These are phyloP conservation scores for Ceyx erithaca DNA, from an alignment of 2,797 vertebrate genomes.

Conservation along the genomic window DNA sequence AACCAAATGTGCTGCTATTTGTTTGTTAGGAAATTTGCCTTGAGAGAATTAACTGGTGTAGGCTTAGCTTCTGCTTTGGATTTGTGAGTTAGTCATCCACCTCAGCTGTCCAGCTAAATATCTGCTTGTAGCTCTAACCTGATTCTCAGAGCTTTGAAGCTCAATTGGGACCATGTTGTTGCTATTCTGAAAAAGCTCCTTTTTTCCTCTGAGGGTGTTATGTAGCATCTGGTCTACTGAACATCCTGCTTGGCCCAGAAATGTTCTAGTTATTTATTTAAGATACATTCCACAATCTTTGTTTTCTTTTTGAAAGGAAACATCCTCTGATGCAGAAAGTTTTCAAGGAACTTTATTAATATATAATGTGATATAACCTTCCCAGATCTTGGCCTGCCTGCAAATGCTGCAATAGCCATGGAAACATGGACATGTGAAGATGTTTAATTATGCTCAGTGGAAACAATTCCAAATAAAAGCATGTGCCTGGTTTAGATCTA, in stretches of 20 bases:
- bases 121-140: neutral
- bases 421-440: rapidly evolving
- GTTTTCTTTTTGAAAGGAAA: neutral
- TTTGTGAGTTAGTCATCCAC: neutral
- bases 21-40: neutral
- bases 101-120: neutral
- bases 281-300: neutral
- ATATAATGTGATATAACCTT: neutral
- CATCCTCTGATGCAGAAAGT: neutral
- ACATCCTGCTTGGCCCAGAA: neutral
- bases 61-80: neutral
- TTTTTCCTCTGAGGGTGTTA: neutral
- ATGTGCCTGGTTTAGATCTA: neutral
- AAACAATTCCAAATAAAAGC: neutral
- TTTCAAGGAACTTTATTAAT: neutral
- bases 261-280: neutral
- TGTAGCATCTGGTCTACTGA: neutral
- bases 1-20: neutral
- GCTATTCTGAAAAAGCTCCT: neutral
- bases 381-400: neutral
- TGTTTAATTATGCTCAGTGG: neutral
- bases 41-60: neutral
- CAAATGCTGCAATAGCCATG: neutral
- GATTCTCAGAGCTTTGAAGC: neutral
- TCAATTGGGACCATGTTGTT: neutral